A percentile compares a stretch with the other conserved stretches of the same genome.
These are phyloP conservation scores for Orientallactaga bullata DNA, from an alignment of 2,113 vertebrate species.

Conservation along the genomic window DNA sequence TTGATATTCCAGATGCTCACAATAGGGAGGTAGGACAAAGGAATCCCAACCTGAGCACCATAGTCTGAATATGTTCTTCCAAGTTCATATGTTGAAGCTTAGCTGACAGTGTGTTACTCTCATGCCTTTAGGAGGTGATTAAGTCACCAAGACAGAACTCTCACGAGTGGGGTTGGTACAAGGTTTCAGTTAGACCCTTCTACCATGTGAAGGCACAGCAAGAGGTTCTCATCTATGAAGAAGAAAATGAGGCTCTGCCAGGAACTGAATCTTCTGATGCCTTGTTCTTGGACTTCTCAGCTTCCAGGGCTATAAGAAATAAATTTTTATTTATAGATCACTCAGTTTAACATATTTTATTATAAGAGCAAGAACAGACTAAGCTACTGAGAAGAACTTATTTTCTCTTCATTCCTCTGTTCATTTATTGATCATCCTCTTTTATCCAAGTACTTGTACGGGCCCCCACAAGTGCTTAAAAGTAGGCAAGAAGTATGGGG, in stretches of 20 bases:
- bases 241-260: background rate
- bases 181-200: background rate
- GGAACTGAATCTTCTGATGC: rapidly evolving
- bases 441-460: background rate
- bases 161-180: background rate
- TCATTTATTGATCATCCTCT: background rate
- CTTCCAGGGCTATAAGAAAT: background rate
- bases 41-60: background rate
- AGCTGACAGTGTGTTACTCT: background rate
- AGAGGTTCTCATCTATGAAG: background rate
- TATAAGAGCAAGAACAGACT: background rate
- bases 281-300: background rate
- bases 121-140: background rate
- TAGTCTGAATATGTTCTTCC: background rate
- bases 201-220: background rate
- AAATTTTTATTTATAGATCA: background rate
- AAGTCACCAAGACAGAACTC: background rate
- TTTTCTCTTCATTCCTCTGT: background rate
- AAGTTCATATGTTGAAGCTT: background rate
- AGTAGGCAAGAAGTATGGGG: background rate
- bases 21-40: background rate
- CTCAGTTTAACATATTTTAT: background rate
- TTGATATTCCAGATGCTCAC: background rate
- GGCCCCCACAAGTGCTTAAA: background rate
- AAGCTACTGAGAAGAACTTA: background rate